Evolutionary conservation across 2,888 invertebrate species (phyloP), one percentile per base, ranked within the genome.

Genomic region (Oxycera nigricornis): DNA sequence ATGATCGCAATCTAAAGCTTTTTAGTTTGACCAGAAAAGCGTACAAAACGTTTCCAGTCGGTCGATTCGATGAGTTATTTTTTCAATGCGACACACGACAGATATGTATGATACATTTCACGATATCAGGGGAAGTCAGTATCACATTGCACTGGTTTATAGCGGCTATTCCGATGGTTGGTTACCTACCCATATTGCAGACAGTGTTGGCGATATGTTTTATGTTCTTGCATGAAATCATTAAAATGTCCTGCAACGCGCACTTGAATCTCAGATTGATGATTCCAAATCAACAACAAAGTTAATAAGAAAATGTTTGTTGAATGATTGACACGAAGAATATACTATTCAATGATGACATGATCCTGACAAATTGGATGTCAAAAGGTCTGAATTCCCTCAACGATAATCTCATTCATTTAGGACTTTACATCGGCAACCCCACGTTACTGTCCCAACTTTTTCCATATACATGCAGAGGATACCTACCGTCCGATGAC

Each of bases 11-110:
- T 26, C 30, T 59, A n/a, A 59, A 59, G 59, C 28, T 30, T 55
- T 59, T 59, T 9, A 59, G 59, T 59, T 59, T 30, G 30, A 30
- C 59, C 59, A 59, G 59, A 59, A 59, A 59, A 59, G 14, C 59
- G 1, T 28, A 28, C 30, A 59, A 59, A 59, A 26, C n/a, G 30
- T 59, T 59, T 59, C 59, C 59, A 59, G 59, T 59, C 17, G 59
- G 59, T 28, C 30, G 59, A 28, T 28, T 59, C 2, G 28, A 59
- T 28, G 30, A 59, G 14, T 46, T 46, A 46, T 46, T 55, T 22
- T 55, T 22, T 22, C 55, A 55, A 22, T 55, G 55, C 11, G 14
- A 3, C 17, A 17, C 46, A 46, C n/a, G 17, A 14, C 3, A n/a
- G 46, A n/a, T 46, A 11, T 17, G 17, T 11, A 46, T 46, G 17